Base-by-base conservation (phyloP, 2,888 invertebrate species). In the Incurvaria masculella region DNA sequence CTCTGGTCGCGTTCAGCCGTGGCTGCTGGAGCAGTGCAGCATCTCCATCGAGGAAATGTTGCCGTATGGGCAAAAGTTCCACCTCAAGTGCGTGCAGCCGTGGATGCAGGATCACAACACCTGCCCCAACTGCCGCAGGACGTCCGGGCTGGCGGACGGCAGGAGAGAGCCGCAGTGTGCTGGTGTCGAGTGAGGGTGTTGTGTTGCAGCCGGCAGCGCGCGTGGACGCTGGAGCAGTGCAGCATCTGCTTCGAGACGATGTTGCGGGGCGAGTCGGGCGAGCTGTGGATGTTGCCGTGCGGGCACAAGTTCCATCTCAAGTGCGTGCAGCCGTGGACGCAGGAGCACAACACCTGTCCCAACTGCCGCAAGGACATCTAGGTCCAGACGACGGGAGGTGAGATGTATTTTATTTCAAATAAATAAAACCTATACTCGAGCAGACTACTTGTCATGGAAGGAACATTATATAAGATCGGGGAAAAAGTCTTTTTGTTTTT, bases 181-280 rank as follows among this genome's bases (percentile, higher is more conserved):
- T n/a, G n/a, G n/a, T n/a, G 5, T 23, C 23, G 23, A 23, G 23
- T 23, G 10, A 23, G 4, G 23, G 4, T 23, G 23, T 23, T 23
- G 23, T 23, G 23, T 23, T 4, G 23, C 61, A 75, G 76, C 58
- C 75, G 73, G 45, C 62, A 73, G 21, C 66, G 76, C 2, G 51
- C 65, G 0, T 70, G 69, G 69, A 58, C 68, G 0, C 59, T 69
- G 0, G 76, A 78, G 48, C 70, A 75, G 52, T 76, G 76, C 49
- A 68, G 73, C 21, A 75, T 78, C 42, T 76, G 76, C 56, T 74
- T 70, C 60, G 76, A 76, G 20, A 60, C 67, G 54, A 72, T 76
- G 43, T 20, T 47, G 23, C 2, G 11, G 27, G 27, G 41, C 23
- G 5, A 10, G 5, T 10, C 23, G 18, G 2, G 42, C 27, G 11